phyloP scores from a whole-genome alignment of 2,888 invertebrate genomes.

The Erebia epiphron region DNA sequence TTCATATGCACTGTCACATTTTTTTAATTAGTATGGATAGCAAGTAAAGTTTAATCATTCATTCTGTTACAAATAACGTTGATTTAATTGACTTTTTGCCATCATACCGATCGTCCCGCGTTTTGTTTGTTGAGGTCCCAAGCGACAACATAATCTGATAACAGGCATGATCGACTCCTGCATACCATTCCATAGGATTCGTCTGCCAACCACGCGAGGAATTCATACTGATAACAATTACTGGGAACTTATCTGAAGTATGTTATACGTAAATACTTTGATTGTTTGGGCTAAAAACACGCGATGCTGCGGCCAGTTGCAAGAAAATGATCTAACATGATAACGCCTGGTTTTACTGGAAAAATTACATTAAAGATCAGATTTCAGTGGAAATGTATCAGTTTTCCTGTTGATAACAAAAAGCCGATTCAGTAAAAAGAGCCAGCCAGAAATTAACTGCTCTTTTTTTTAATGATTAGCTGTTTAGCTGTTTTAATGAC shows the following conservation, averaged over 20 bases:
- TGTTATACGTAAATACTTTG: constrained; percentile 60
- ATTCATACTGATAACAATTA: constrained; percentile 56
- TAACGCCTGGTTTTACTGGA: not conserved
- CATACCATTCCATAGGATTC: constrained; percentile 16
- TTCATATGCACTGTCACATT: too few relatives aligned
- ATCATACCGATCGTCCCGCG: too few relatives aligned
- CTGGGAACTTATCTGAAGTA: constrained; percentile 60
- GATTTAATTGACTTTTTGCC: too few relatives aligned
- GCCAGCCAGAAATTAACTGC: too few relatives aligned
- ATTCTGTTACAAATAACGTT: too few relatives aligned
- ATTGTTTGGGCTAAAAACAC: constrained; percentile 36
- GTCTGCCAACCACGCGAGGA: constrained; percentile 36
- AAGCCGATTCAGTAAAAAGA: too few relatives aligned
- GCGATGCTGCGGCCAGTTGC: constrained; percentile 20
- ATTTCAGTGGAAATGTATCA: not conserved
- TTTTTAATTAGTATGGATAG: too few relatives aligned
- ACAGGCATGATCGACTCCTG: constrained; percentile 11
- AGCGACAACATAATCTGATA: constrained; percentile 16
- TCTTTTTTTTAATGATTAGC: too few relatives aligned
- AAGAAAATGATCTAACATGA: constrained; percentile 5
- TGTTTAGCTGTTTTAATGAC: too few relatives aligned
- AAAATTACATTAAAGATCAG: not conserved
- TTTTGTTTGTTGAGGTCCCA: too few relatives aligned
- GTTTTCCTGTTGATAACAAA: too few relatives aligned
- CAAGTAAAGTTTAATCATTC: too few relatives aligned